A percentile compares a stretch with the other conserved stretches of the same genome.
Conservation (phyloP, 2,797 vertebrate genomes). For the Tenualosa ilisha region DNA sequence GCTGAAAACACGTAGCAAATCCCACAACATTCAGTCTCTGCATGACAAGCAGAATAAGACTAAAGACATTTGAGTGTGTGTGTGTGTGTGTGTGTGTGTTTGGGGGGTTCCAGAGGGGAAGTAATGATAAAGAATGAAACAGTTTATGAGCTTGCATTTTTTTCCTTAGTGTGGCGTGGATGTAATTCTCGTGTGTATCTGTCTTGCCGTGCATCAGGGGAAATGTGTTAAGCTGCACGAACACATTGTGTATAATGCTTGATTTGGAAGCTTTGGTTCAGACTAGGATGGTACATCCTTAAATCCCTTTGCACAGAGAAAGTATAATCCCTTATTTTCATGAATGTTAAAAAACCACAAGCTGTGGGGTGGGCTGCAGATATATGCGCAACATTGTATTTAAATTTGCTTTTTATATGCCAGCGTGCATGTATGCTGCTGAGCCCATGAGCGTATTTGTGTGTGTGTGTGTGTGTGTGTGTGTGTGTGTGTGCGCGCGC, state of each 20-base stretch:
- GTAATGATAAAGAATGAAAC: slow-evolving; percentile 13
- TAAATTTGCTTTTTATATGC: background rate
- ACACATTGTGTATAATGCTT: slow-evolving; percentile 41
- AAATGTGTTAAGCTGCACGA: slow-evolving; percentile 37
- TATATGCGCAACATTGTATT: background rate
- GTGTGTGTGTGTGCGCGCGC: no score
- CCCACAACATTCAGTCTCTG: background rate
- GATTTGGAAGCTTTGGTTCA: slow-evolving; percentile 36
- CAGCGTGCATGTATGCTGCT: background rate
- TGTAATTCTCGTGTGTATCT: slow-evolving; percentile 20
- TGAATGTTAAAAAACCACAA: slow-evolving; percentile 43
- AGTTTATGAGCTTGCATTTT: slow-evolving; percentile 19
- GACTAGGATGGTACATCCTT: slow-evolving; percentile 11
- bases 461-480: background rate
- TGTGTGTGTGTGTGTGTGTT: no score
- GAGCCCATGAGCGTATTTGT: background rate
- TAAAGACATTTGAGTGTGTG: background rate
- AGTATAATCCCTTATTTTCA: slow-evolving; percentile 51
- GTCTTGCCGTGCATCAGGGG: slow-evolving; percentile 2
- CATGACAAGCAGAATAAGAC: background rate
- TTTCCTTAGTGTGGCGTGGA: background rate
- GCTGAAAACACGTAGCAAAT: slow-evolving; percentile 5
- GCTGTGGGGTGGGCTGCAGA: slow-evolving; percentile 7
- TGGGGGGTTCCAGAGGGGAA: background rate
- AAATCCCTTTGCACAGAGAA: slow-evolving; percentile 44